Percentiles rank a stretch among this genome's conserved stretches.
Evolutionary conservation across 1,140 invertebrate genomes (phyloP).

Genomic region (Neodiprion pinetum): DNA sequence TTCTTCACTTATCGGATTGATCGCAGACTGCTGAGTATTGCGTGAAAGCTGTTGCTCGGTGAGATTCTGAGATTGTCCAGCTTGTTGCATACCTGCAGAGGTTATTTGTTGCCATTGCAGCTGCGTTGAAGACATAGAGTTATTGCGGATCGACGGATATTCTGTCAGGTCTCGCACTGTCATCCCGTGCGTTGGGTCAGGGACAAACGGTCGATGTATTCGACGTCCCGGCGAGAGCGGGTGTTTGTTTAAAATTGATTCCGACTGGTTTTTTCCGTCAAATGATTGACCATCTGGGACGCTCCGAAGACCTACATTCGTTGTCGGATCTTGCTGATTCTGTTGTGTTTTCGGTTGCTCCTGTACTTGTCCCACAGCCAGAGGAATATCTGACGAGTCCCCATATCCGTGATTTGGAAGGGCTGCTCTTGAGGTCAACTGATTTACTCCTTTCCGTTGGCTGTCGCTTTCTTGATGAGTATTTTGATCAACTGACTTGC

Average conservation of each 20-base stretch:
- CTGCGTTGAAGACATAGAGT: too few species aligned
- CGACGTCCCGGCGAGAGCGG: not conserved
- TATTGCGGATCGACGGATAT: too few species aligned
- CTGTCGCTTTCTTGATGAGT: not conserved
- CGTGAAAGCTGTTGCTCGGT: too few species aligned
- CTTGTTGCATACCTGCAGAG: too few species aligned
- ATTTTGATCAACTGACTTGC: not conserved
- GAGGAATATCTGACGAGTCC: not conserved
- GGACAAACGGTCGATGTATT: not conserved
- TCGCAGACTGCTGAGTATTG: too few species aligned
- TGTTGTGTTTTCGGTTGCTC: too few species aligned
- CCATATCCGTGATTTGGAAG: not conserved
- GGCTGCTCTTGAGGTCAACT: not conserved
- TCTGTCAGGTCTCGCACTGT: not conserved
- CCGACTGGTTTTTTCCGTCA: not conserved
- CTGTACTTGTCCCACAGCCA: too few species aligned
- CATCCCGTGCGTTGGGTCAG: not conserved
- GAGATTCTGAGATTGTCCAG: too few species aligned
- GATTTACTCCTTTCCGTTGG: not conserved
- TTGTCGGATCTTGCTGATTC: too few species aligned
- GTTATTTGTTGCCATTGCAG: too few species aligned
- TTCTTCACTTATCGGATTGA: too few species aligned
- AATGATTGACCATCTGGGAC: not conserved
- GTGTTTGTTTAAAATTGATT: not conserved
- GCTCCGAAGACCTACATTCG: not conserved